These are phyloP conservation scores for Heloderma charlesbogerti DNA, from an alignment of 2,113 vertebrate genomes.

Conservation along the genomic window DNA sequence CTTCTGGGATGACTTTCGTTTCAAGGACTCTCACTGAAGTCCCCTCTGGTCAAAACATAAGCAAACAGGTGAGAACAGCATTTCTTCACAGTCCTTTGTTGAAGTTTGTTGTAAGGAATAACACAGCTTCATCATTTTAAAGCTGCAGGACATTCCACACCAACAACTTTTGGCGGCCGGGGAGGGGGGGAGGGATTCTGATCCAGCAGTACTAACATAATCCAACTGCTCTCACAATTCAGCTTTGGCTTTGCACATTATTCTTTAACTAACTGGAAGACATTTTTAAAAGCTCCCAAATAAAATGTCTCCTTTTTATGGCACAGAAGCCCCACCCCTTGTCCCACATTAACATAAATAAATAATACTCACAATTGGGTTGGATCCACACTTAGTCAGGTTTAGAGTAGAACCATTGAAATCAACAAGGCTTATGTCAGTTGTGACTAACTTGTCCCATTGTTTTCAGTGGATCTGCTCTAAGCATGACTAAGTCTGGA, in stretches of 20 bases:
- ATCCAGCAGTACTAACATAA: background rate
- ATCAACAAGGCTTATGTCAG: no score
- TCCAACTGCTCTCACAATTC: background rate
- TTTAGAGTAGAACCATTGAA: no score
- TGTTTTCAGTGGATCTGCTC: no score
- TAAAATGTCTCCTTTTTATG: background rate
- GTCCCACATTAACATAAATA: background rate
- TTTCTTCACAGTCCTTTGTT: no score
- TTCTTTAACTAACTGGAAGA: background rate
- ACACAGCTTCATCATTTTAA: background rate
- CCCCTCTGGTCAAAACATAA: no score
- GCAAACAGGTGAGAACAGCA: no score
- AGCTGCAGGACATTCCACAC: background rate
- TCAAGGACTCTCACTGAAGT: no score
- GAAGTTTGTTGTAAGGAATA: background rate
- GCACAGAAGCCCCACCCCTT: background rate
- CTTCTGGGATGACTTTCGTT: no score
- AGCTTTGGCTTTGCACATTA: background rate
- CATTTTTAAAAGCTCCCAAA: background rate
- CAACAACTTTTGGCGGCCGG: background rate
- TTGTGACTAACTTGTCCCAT: no score
- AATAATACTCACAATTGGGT: background rate
- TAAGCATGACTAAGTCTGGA: no score
- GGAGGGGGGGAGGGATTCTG: background rate
- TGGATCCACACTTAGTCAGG: no score